phyloP scores from a whole-genome alignment of 2,113 vertebrate species.

The Ranitomeya imitator region DNA sequence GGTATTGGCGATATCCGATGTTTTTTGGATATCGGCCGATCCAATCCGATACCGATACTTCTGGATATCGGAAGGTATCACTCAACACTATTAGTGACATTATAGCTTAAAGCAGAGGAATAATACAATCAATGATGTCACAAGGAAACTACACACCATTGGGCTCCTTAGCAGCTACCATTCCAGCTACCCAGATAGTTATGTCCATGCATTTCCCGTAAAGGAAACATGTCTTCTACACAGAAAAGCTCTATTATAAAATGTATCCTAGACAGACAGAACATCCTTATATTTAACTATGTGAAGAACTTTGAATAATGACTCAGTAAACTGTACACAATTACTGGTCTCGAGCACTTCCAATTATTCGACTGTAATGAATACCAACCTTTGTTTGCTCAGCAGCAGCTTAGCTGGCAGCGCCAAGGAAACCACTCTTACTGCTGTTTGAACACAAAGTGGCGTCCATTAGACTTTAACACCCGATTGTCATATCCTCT shows the following conservation, averaged over 20 bases:
- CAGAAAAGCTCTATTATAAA: neutral
- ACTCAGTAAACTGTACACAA: slow-evolving; percentile 27
- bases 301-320: neutral
- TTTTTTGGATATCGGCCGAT: too few relatives aligned
- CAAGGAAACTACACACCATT: too few relatives aligned
- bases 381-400: slow-evolving; percentile 28
- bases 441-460: slow-evolving; percentile 47
- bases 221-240: neutral
- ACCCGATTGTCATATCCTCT: slow-evolving; percentile 17
- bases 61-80: too few relatives aligned
- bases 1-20: too few relatives aligned
- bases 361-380: slow-evolving; percentile 21
- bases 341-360: neutral
- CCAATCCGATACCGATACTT: too few relatives aligned
- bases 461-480: slow-evolving; percentile 22
- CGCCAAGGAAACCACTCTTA: slow-evolving; percentile 32
- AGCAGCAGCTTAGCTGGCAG: neutral
- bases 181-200: neutral
- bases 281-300: neutral
- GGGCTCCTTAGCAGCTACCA: too few relatives aligned
- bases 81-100: too few relatives aligned
- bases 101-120: too few relatives aligned
- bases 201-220: neutral
- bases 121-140: too few relatives aligned
- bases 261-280: neutral